Base-by-base conservation (phyloP, 2,888 invertebrate species). In the Liodrosophila aerea region DNA sequence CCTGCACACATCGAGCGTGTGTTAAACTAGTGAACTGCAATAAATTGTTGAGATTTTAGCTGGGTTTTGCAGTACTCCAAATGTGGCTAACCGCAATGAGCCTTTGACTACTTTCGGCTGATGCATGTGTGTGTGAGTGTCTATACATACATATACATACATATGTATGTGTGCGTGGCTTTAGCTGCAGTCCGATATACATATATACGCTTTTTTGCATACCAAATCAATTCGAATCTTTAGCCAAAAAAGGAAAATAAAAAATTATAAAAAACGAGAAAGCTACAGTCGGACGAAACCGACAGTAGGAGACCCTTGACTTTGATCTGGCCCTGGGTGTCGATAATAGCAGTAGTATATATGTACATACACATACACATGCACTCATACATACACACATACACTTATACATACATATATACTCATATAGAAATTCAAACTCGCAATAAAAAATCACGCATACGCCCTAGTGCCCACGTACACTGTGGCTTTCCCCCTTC, bases 31-130 rank as follows among this genome's bases (percentile, higher is more conserved):
- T 61, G 61, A 61, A 70, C 31, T 71, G 72, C 62, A 62, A 62
- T 66, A 66, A 62, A 70, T 72, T 72, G 72, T 66, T 53, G 49
- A 53, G 72, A 70, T 71, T 69, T 72, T 44, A 22, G 18, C n/a
- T 16, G 29, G 52, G 27, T 33, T 47, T 44, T 40, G n/a, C 46
- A 29, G 16, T 34, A 9, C 39, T 22, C 39, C 49, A 41, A 46
- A 36, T 39, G 31, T n/a, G 44, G 41, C 56, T 52, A 34, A 8
- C 61, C 34, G 47, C 54, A 61, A 61, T 65, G 27, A 70, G 40
- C 62, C 39, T 43, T 34, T 30, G 33, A 34, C 29, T 30, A 34
- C 11, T n/a, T 9, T 36, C 18, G 7, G 7, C 11, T 27, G 12
- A 12, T 46, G 12, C 36, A 16, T 18, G 16, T 15, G 16, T 29